Conservation (phyloP, 1,140 invertebrate species). For the Rhagoletis zephyria region DNA sequence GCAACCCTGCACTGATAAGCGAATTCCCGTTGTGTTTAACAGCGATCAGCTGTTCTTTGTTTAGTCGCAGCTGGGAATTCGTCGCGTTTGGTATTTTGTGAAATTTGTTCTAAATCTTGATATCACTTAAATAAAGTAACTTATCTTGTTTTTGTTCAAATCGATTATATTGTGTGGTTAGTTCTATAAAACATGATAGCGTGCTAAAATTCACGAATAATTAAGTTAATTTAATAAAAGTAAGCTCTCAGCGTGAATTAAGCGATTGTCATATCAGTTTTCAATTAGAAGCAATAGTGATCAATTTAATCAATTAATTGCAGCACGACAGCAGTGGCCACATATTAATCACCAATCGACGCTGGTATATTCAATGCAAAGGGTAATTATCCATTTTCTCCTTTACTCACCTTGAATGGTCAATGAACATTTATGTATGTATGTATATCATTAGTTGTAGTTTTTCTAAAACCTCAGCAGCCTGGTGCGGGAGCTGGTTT, state of each 20-base stretch:
- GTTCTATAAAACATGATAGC: not conserved
- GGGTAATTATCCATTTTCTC: not conserved
- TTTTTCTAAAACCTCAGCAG: no score
- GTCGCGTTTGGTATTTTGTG: not conserved
- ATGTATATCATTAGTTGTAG: no score
- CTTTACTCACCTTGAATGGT: not conserved
- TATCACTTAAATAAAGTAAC: not conserved
- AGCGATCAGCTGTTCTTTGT: conserved; percentile 32
- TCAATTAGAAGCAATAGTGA: conserved; percentile 30
- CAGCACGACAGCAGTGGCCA: conserved; percentile 4
- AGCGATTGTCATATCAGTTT: conserved; percentile 34
- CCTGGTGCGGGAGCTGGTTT: no score
- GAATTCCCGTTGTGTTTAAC: not conserved
- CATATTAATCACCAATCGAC: not conserved
- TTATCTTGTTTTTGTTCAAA: not conserved
- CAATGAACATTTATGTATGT: not conserved
- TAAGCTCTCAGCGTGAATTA: not conserved
- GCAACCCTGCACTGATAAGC: not conserved
- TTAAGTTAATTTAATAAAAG: not conserved
- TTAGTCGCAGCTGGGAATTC: conserved; percentile 41
- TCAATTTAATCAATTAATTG: conserved; percentile 36
- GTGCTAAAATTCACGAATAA: not conserved
- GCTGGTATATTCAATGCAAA: conserved; percentile 36
- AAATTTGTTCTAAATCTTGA: not conserved
- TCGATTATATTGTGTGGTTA: not conserved